phyloP scores from a whole-genome alignment of 2,113 vertebrate genomes.

The Mohoua ochrocephala region DNA sequence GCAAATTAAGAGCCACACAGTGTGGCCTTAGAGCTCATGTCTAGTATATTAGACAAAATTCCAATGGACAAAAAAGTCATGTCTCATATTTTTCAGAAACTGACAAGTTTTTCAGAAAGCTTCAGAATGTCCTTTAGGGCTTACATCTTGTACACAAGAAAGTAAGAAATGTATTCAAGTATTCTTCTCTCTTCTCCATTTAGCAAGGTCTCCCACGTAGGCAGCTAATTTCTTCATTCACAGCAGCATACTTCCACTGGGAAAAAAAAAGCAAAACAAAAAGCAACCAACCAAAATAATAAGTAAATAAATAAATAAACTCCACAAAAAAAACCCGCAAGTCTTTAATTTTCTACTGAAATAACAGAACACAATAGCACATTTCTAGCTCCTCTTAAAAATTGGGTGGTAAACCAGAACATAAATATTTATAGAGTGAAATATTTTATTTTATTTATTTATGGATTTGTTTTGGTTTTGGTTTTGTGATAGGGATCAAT shows the following conservation, averaged over 20 bases:
- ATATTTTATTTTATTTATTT: not conserved
- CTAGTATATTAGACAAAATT: not conserved
- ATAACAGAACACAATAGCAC: not conserved
- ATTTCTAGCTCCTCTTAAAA: not conserved
- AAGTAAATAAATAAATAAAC: not conserved
- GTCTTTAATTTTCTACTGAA: not conserved
- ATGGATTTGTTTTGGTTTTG: not conserved
- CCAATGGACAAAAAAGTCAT: fast-evolving
- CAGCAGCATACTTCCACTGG: not conserved
- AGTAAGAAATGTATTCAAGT: not conserved
- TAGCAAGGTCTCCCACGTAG: not conserved
- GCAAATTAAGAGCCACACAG: not conserved
- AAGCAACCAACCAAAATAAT: not conserved
- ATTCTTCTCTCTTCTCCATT: not conserved
- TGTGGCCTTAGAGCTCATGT: not conserved
- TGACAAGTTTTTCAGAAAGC: fast-evolving
- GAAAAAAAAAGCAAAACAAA: not conserved
- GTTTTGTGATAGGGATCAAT: not conserved
- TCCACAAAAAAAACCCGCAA: fast-evolving
- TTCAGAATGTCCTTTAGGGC: not conserved
- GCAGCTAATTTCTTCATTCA: not conserved
- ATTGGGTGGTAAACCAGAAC: fast-evolving
- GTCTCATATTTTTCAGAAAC: not conserved
- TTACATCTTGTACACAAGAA: not conserved
- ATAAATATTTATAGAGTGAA: not conserved